phyloP scores from a whole-genome alignment of 2,888 invertebrate genomes.

The Nycteola revayana region DNA sequence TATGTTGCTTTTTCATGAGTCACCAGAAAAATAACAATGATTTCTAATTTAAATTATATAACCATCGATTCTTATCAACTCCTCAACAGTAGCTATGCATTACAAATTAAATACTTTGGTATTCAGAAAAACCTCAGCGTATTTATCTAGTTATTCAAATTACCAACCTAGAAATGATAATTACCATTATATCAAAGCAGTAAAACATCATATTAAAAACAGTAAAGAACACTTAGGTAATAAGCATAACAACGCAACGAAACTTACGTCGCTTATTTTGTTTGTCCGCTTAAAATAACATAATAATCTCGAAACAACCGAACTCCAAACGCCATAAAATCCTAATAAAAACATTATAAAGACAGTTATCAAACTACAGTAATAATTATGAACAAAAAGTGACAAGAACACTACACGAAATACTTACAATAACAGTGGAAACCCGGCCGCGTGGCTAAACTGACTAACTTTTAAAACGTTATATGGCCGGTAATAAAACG shows the following conservation, averaged over 20 bases:
- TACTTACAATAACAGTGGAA: conserved; percentile 41
- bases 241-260: conserved; percentile 5
- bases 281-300: conserved; percentile 21
- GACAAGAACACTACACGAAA: conserved; percentile 47
- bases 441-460: conserved; percentile 63
- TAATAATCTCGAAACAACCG: conserved; percentile 27
- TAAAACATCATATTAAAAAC: too few relatives aligned
- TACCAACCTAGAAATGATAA: too few relatives aligned
- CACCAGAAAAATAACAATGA: too few relatives aligned
- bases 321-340: conserved; percentile 49
- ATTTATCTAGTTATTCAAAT: too few relatives aligned
- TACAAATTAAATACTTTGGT: too few relatives aligned
- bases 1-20: too few relatives aligned
- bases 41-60: too few relatives aligned
- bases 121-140: too few relatives aligned
- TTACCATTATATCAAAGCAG: too few relatives aligned
- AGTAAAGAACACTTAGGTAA: too few relatives aligned
- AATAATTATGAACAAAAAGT: conserved; percentile 68
- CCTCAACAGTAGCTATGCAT: too few relatives aligned
- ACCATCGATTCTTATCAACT: too few relatives aligned
- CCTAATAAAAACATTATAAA: conserved; percentile 46
- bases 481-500: conserved; percentile 80
- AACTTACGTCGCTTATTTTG: conserved; percentile 23
- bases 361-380: conserved; percentile 66
- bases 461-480: conserved; percentile 80